Conservation (phyloP, 2,888 invertebrate genomes). For the Athalia rosae region DNA sequence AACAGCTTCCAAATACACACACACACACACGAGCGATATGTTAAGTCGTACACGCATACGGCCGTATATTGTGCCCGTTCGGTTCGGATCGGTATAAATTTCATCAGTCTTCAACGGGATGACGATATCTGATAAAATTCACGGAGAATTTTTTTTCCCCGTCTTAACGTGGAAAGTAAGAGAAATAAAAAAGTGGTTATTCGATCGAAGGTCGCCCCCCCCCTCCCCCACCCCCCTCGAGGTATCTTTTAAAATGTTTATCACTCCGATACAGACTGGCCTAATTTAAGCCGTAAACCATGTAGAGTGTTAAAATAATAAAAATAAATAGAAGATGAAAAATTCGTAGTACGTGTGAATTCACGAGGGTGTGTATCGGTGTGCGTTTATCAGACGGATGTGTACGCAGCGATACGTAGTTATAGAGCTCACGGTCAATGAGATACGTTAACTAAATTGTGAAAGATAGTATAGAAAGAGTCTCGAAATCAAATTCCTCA, state of each 20-base stretch:
- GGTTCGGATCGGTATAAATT: neutral
- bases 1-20: slow-evolving; percentile 26
- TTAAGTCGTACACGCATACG: no score
- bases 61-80: neutral
- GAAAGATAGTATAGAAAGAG: slow-evolving; percentile 33
- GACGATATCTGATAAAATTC: no score
- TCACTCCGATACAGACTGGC: slow-evolving; percentile 34
- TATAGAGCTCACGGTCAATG: slow-evolving; percentile 45
- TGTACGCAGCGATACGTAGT: slow-evolving; percentile 22
- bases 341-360: neutral
- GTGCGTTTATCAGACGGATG: slow-evolving; percentile 12
- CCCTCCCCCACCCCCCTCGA: no score
- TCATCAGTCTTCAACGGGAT: no score
- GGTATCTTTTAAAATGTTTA: neutral
- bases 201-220: slow-evolving; percentile 29
- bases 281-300: slow-evolving; percentile 30
- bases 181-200: neutral
- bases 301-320: neutral
- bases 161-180: no score
- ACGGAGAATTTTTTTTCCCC: no score
- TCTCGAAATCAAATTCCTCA: slow-evolving; percentile 13
- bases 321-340: neutral
- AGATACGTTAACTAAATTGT: slow-evolving; percentile 35
- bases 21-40: neutral
- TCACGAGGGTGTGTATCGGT: neutral